Evolutionary conservation across 1,140 invertebrate genomes (phyloP), one percentile per base, ranked within the genome.

Genomic region (Scaptomyza montana): DNA sequence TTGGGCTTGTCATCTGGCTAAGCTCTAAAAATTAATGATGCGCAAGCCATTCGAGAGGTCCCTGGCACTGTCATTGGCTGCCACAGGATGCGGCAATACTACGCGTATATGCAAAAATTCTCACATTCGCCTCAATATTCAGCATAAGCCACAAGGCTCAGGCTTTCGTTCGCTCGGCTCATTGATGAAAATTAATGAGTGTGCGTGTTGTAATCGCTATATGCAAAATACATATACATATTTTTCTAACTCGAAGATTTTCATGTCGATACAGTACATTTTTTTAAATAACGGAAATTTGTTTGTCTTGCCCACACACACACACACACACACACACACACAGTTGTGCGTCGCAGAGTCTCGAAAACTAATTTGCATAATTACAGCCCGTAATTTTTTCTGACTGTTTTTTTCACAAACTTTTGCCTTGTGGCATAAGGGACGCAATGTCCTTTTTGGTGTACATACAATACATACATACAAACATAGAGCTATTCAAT

Each of bases 11-110:
- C 84, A 89, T 89, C 84, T 89, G 84, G 80, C 77, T 89, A 89
- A 89, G 85, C 84, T 89, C 85, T 89, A 89, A 89, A 89, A 89
- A 89, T 89, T 89, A 89, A 89, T 89, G 84, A 89, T 89, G 84
- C 85, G 77, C 80, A 69, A 79, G 79, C 68, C 80, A 89, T 89
- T 87, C 77, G 80, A 77, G 60, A 80, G 74, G 67, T 64, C 73
- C 73, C 73, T 61, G 36, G 51, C 67, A 55, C 84, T 84, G 84
- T 89, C 80, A 89, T 89, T 89, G 84, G 85, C 80, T 67, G 66
- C 28, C 47, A 25, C 30, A 28, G 8, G 0, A 8, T 39, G 36
- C 47, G 49, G 33, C 43, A 33, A 43, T 12, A n/a, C 12, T 55
- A 16, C 55, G 25, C 13, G 36, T 57, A 51, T 87, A 89, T 89